phyloP scores from a whole-genome alignment of 2,113 vertebrate species.

The Helogale parvula region DNA sequence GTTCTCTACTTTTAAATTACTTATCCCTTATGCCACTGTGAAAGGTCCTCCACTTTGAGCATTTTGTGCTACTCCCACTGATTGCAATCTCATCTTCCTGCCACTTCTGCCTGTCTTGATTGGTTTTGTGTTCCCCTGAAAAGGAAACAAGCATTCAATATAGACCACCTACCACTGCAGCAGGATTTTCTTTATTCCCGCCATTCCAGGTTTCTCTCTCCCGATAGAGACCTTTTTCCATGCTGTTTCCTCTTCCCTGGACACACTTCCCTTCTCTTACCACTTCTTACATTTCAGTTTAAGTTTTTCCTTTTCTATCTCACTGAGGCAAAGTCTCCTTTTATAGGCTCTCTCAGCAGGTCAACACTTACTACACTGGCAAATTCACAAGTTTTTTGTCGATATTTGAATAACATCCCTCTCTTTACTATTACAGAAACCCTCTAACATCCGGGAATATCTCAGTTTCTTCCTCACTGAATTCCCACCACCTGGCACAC shows the following conservation, averaged over 20 bases:
- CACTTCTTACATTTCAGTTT: neutral
- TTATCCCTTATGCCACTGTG: fast-evolving
- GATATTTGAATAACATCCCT: neutral
- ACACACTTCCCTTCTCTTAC: neutral
- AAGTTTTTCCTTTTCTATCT: neutral
- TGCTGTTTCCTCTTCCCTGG: neutral
- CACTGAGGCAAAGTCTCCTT: neutral
- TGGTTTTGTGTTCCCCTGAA: neutral
- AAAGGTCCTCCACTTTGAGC: neutral
- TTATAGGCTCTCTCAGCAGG: neutral
- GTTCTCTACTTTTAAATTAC: neutral
- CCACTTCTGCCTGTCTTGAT: neutral
- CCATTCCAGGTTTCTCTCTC: neutral
- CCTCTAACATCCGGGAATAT: neutral
- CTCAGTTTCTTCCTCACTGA: neutral
- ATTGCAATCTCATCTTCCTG: neutral
- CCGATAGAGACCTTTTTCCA: neutral
- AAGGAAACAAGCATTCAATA: neutral
- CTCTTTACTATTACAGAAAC: neutral
- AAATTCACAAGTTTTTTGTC: neutral
- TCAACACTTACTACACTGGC: neutral
- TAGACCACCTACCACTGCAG: neutral
- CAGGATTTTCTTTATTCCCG: neutral
- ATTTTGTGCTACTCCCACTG: neutral
- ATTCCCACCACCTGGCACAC: neutral